A percentile compares a stretch with the other conserved stretches of the same genome.
These are phyloP conservation scores for Bombus superbus DNA, from an alignment of 1,140 invertebrate species.

Conservation along the genomic window DNA sequence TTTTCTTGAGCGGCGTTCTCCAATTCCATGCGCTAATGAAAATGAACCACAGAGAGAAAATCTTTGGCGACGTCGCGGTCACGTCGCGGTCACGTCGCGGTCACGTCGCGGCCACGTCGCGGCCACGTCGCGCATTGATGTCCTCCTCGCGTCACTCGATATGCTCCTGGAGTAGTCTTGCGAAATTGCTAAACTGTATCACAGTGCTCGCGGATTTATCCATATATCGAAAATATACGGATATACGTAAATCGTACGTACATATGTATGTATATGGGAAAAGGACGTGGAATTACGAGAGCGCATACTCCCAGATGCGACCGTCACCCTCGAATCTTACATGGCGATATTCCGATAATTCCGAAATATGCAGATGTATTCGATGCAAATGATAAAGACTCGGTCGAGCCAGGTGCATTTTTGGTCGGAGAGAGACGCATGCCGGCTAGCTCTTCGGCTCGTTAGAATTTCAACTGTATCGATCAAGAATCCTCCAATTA, in stretches of 20 bases:
- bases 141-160: not conserved
- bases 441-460: not conserved
- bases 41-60: not conserved
- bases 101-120: too few species aligned
- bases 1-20: constrained; percentile 18
- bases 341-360: not conserved
- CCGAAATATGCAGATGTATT: constrained; percentile 37
- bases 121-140: too few species aligned
- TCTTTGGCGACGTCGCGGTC: not conserved
- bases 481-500: constrained; percentile 40
- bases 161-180: too few species aligned
- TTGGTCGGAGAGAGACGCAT: not conserved
- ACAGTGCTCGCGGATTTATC: too few species aligned
- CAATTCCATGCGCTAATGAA: constrained; percentile 22
- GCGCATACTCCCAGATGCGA: not conserved
- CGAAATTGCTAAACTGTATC: too few species aligned
- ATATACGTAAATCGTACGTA: not conserved
- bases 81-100: not conserved
- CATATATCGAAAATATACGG: too few species aligned
- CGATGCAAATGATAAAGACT: not conserved
- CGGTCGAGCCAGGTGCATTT: not conserved
- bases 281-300: too few species aligned
- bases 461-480: constrained; percentile 27
- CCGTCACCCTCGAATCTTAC: not conserved
- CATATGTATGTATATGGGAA: not conserved